These are phyloP conservation scores for Ypsolopha scabrella DNA, from an alignment of 2,888 invertebrate genomes.

Conservation along the genomic window DNA sequence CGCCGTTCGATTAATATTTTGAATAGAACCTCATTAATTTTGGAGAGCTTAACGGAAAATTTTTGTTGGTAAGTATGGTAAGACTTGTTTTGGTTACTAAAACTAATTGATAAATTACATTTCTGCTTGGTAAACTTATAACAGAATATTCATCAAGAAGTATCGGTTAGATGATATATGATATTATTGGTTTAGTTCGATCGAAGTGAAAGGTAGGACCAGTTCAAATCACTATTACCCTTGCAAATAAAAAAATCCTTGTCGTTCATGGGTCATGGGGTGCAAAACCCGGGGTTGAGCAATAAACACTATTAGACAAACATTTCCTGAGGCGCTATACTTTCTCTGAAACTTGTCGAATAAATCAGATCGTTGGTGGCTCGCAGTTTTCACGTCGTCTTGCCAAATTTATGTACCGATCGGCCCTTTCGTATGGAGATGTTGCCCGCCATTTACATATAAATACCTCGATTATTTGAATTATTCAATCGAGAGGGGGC, in stretches of 20 bases:
- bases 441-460: slow-evolving; percentile 68
- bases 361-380: slow-evolving; percentile 68
- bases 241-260: not conserved
- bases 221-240: not conserved
- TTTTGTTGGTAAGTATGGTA: not conserved
- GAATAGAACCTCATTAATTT: too few relatives aligned
- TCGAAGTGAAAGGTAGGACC: not conserved
- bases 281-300: slow-evolving; percentile 50
- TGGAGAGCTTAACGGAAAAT: not conserved
- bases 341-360: slow-evolving; percentile 61
- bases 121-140: too few relatives aligned
- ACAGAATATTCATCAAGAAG: not conserved
- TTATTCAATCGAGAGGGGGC: slow-evolving; percentile 72
- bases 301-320: slow-evolving; percentile 69
- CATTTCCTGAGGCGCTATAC: slow-evolving; percentile 60
- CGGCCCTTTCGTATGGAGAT: slow-evolving; percentile 71
- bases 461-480: slow-evolving; percentile 72
- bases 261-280: slow-evolving; percentile 25
- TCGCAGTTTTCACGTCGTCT: slow-evolving; percentile 67
- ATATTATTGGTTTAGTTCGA: not conserved
- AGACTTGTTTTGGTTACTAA: too few relatives aligned
- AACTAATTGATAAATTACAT: too few relatives aligned
- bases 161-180: not conserved
- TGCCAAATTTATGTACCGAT: slow-evolving; percentile 70
- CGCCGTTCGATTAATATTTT: too few relatives aligned